Conservation (phyloP, 1,140 invertebrate genomes). For the Parapsyche elsis region DNA sequence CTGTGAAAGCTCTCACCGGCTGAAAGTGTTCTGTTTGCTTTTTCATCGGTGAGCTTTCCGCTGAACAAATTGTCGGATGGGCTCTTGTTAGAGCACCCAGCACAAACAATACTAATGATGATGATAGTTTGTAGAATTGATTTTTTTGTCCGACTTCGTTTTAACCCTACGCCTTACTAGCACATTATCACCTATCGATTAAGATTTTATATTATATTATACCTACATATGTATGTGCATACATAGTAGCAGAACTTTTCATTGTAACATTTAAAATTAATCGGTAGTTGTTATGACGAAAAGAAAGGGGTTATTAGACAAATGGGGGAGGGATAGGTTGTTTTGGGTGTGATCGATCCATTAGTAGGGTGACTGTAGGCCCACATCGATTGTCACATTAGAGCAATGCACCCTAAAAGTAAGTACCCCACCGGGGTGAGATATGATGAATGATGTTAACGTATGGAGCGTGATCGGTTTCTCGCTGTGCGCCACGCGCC, state of each 20-base stretch:
- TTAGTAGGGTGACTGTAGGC: slow-evolving; percentile 13
- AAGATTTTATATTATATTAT: no score
- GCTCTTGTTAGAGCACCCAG: not conserved
- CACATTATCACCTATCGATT: not conserved
- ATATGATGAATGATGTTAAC: slow-evolving; percentile 34
- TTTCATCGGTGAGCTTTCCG: slow-evolving; percentile 11
- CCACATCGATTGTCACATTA: slow-evolving; percentile 45
- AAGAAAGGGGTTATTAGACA: not conserved
- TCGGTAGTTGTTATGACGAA: no score
- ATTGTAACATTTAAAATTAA: no score
- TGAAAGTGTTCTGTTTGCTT: not conserved
- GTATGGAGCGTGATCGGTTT: not conserved
- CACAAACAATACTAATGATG: slow-evolving; percentile 31
- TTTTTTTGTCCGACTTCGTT: not conserved
- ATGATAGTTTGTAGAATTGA: slow-evolving; percentile 9
- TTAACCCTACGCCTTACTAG: not conserved
- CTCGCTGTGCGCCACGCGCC: slow-evolving; percentile 22
- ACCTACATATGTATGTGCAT: no score
- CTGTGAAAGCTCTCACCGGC: not conserved
- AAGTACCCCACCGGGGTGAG: not conserved
- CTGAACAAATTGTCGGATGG: slow-evolving; percentile 28
- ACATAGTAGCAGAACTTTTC: no score
- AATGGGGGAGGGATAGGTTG: not conserved
- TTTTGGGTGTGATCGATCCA: slow-evolving; percentile 19
- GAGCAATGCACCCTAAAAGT: not conserved